phyloP scores from a whole-genome alignment of 92 coral and sea anemone species.

The Porites cylindrica region DNA sequence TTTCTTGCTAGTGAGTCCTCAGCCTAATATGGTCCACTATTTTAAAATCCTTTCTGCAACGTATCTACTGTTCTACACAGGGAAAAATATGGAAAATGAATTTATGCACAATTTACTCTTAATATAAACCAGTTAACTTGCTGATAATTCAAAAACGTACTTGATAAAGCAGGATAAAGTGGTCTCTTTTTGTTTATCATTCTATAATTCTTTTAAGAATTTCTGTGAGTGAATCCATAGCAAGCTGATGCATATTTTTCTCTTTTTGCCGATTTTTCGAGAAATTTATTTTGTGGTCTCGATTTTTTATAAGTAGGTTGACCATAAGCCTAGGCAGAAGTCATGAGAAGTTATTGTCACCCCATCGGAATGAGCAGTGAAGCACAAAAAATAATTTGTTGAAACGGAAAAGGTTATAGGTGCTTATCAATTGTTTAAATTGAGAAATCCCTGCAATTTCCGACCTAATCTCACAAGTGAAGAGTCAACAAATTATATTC shows the following conservation, averaged over 20 bases:
- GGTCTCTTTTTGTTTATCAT: background rate
- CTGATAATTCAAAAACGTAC: background rate
- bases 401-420: conserved; percentile 37
- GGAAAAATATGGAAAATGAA: background rate
- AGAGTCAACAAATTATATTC: background rate
- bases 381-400: background rate
- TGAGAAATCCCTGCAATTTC: conserved; percentile 26
- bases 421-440: conserved; percentile 43
- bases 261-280: background rate
- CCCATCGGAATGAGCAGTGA: conserved; percentile 8
- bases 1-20: no score
- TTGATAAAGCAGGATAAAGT: background rate
- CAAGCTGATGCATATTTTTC: no score
- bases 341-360: background rate
- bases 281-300: no score
- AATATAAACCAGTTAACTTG: conserved; percentile 21
- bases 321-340: background rate
- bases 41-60: no score
- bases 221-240: no score
- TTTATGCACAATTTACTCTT: background rate
- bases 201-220: background rate
- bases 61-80: background rate
- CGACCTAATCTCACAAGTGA: conserved; percentile 3
- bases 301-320: no score
- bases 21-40: no score